Evolutionary conservation across 2,797 vertebrate genomes (phyloP).

Genomic region (Momotus momota): DNA sequence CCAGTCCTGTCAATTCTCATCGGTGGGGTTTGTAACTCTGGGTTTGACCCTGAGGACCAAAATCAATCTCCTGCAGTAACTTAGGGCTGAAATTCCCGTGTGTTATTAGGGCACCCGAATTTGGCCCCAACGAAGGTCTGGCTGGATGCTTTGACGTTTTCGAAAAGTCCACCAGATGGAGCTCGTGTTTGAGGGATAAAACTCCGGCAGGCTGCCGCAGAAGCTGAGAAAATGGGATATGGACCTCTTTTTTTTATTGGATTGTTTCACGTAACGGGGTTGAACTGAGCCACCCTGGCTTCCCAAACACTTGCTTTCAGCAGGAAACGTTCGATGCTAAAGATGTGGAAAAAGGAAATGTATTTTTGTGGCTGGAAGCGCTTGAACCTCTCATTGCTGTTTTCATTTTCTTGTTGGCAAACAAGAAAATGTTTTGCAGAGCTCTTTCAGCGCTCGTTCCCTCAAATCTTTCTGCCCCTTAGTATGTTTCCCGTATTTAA

Average conservation of each 20-base stretch:
- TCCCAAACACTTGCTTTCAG: not conserved
- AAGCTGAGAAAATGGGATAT: not conserved
- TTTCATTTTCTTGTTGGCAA: not conserved
- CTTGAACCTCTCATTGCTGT: not conserved
- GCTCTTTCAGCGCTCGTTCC: not conserved
- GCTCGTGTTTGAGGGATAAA: constrained; percentile 72
- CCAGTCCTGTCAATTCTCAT: fast-evolving
- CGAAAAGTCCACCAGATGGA: constrained; percentile 77
- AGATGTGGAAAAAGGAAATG: not conserved
- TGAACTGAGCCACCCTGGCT: not conserved
- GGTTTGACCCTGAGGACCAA: not conserved
- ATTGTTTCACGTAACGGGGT: not conserved
- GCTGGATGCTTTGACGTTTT: not conserved
- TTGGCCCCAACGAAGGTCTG: not conserved
- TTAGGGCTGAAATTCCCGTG: not conserved
- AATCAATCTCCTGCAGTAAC: not conserved
- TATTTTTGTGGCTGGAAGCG: not conserved
- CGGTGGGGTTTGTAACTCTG: not conserved
- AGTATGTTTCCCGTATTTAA: not conserved
- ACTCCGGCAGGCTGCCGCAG: not conserved
- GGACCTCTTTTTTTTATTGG: not conserved
- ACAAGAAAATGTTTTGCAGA: not conserved
- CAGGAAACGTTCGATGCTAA: not conserved
- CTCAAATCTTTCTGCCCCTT: not conserved
- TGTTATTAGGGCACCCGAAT: fast-evolving